Evolutionary conservation across 2,797 vertebrate genomes (phyloP), one percentile per base, ranked within the genome.

Genomic region (Leuciscus waleckii): DNA sequence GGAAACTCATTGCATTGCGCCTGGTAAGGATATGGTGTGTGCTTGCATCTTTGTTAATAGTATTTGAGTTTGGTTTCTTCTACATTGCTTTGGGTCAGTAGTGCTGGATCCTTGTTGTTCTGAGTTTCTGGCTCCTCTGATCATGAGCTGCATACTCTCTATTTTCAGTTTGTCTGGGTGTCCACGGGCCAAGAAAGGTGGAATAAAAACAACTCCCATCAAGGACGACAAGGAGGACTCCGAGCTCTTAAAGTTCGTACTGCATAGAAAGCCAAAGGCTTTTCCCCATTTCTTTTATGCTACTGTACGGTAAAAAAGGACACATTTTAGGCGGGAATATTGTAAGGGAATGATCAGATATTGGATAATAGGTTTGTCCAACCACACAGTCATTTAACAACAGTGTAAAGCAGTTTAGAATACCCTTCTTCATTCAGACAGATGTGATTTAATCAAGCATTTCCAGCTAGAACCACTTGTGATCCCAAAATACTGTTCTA

Each of bases 161-260:
- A 93, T 95, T 96, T 95, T 95, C 95, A 99, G 98, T 97, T 96
- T 99, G 96, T 99, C 98, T 94, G 98, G 98, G 94, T 99, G 98
- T 94, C 98, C 98, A 91, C 98, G 98, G 96, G 98, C 98, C 97
- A 99, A 99, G 97, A 99, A 99, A 96, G 97, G 97, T 89, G 98
- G 98, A 95, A 96, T 98, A 95, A 99, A 99, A 97, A 95, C 95
- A 90, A 96, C 97, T 86, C 98, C 98, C 73, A 97, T 97, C 88
- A 99, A 99, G 95, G 98, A 99, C 88, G 98, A 99, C 93, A 98
- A 98, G 95, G 98, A 99, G 92, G 98, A 99, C 93, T 97, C 97
- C 11, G 98, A 99, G 95, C 96, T 99, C 95, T 97, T 99, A 98
- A 99, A 99, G 98, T 99, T 96, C 95, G 98, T 97, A 94, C 91